phyloP scores from a whole-genome alignment of 2,888 invertebrate species.

The Athalia circularis region DNA sequence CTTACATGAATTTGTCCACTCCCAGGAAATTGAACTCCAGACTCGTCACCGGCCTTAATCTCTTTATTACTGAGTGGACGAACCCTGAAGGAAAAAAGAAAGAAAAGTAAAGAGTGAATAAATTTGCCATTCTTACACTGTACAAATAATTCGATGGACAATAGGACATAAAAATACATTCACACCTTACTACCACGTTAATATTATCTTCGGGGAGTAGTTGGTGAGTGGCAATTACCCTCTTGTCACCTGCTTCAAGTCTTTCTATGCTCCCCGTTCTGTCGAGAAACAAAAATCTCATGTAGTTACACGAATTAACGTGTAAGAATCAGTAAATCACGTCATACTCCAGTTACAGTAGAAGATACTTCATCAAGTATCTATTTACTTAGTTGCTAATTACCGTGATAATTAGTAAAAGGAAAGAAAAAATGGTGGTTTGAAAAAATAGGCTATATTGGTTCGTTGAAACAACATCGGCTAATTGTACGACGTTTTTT shows the following conservation, averaged over 20 bases:
- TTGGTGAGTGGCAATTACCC: slow-evolving; percentile 75
- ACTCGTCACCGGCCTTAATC: slow-evolving; percentile 80
- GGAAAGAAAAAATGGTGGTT: neutral
- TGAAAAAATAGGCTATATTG: neutral
- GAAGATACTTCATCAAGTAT: neutral
- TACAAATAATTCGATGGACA: slow-evolving; percentile 38
- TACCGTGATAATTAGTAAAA: neutral
- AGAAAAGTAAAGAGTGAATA: slow-evolving; percentile 37
- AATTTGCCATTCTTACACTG: neutral
- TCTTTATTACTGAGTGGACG: slow-evolving; percentile 89
- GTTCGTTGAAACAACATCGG: slow-evolving; percentile 21
- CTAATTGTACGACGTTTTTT: slow-evolving; percentile 9
- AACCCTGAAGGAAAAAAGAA: slow-evolving; percentile 77
- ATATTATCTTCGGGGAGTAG: slow-evolving; percentile 86
- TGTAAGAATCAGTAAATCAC: neutral
- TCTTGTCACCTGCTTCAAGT: slow-evolving; percentile 73
- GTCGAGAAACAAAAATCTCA: slow-evolving; percentile 51
- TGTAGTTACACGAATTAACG: neutral
- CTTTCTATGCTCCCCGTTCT: slow-evolving; percentile 75
- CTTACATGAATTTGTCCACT: slow-evolving; percentile 88
- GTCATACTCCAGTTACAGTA: neutral
- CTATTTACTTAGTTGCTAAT: slow-evolving; percentile 27
- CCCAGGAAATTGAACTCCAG: slow-evolving; percentile 89
- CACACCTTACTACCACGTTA: slow-evolving; percentile 90
- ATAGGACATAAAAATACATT: slow-evolving; percentile 20